Conservation (phyloP, 2,113 vertebrate species). For the Gavialis gangeticus region DNA sequence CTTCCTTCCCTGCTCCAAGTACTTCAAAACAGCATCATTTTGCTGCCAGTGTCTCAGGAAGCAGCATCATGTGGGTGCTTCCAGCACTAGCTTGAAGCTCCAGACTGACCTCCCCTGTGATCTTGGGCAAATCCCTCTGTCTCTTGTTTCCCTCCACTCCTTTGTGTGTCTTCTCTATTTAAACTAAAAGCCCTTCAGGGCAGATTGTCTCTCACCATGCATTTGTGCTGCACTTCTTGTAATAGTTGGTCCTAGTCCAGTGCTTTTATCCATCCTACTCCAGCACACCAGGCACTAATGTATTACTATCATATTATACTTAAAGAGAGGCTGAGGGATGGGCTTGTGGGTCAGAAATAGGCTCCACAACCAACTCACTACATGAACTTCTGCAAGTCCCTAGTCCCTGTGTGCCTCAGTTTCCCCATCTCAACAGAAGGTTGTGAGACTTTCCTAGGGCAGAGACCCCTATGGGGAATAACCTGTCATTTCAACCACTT, state of each 20-base stretch:
- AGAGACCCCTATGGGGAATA: background rate
- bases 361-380: background rate
- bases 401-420: background rate
- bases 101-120: background rate
- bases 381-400: background rate
- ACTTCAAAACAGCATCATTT: too few relatives aligned
- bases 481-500: too few relatives aligned
- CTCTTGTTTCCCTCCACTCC: background rate
- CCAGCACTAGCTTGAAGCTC: too few relatives aligned
- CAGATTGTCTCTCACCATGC: background rate
- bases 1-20: too few relatives aligned
- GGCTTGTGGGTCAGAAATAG: background rate
- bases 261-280: background rate
- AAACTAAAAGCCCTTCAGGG: background rate
- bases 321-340: background rate
- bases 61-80: too few relatives aligned
- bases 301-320: background rate
- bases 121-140: background rate
- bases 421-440: background rate
- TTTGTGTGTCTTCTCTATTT: background rate
- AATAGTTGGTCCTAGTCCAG: background rate
- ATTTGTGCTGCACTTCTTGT: background rate
- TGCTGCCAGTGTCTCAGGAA: too few relatives aligned
- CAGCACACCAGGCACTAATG: background rate
- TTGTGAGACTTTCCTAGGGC: too few relatives aligned